A percentile compares a stretch with the other conserved stretches of the same genome.
phyloP scores from a whole-genome alignment of 2,888 invertebrate genomes.

The Drosophila paucipuncta region DNA sequence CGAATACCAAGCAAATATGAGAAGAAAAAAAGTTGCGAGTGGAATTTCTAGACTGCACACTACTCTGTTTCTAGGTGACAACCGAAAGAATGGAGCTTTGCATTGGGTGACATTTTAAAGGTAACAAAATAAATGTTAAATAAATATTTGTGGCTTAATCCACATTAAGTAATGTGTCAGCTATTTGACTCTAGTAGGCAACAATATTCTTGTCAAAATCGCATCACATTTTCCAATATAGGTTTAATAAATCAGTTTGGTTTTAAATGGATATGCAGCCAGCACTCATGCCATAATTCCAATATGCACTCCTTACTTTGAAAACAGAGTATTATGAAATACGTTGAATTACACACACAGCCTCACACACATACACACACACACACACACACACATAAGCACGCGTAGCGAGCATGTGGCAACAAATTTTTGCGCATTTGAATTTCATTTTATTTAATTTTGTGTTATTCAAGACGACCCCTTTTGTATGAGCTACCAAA shows the following conservation, averaged over 20 bases:
- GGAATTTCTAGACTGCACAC: neutral
- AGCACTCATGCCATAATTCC: neutral
- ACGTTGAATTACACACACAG: neutral
- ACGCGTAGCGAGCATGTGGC: constrained; percentile 5
- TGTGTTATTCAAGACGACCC: constrained; percentile 59
- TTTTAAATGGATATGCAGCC: neutral
- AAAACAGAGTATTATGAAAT: constrained; percentile 13
- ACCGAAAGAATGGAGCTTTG: neutral
- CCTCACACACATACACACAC: neutral
- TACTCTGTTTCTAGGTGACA: neutral
- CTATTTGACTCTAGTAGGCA: neutral
- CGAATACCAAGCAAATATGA: constrained; percentile 14
- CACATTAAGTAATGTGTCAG: neutral
- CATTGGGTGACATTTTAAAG: neutral
- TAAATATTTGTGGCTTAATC: neutral
- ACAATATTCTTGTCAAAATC: neutral
- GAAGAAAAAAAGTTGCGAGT: constrained; percentile 1
- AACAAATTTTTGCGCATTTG: constrained; percentile 48
- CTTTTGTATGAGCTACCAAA: constrained; percentile 53
- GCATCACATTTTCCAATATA: neutral
- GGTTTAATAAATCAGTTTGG: no score
- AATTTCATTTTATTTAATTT: constrained; percentile 70
- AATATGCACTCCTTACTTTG: neutral
- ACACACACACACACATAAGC: neutral
- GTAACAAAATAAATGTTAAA: neutral